Evolutionary conservation across 2,888 invertebrate genomes (phyloP).

Genomic region (Acanthosepion pharaonis): DNA sequence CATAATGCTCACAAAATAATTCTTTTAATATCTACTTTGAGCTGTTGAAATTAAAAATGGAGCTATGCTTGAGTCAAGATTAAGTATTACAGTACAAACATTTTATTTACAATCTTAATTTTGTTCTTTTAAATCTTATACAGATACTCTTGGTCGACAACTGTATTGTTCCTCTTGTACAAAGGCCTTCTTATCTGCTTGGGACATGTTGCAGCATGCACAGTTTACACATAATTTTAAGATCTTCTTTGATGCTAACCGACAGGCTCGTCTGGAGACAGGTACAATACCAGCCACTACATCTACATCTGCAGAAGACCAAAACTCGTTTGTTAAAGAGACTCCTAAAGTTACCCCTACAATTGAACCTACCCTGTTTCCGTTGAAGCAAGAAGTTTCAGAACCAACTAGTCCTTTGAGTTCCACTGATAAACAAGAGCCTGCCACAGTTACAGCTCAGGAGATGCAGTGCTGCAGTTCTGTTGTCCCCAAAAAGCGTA

Average conservation of each 20-base stretch:
- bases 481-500: conserved; percentile 71
- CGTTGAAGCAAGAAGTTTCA: conserved; percentile 17
- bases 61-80: no score
- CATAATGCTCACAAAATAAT: no score
- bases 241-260: conserved; percentile 60
- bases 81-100: no score
- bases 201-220: conserved; percentile 69
- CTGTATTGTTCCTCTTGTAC: conserved; percentile 68
- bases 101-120: neutral
- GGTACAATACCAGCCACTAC: conserved; percentile 38
- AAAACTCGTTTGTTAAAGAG: conserved; percentile 23
- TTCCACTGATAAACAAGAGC: conserved; percentile 65
- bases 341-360: neutral
- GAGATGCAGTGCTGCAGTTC: conserved; percentile 63
- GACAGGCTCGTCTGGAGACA: conserved; percentile 48
- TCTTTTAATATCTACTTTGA: no score
- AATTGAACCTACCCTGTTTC: neutral
- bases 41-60: no score
- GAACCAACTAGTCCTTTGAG: conserved; percentile 59
- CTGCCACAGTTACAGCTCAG: conserved; percentile 54
- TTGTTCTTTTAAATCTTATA: conserved; percentile 48
- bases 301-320: neutral
- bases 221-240: conserved; percentile 67
- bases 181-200: conserved; percentile 67
- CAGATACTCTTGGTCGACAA: conserved; percentile 52